Evolutionary conservation across 2,888 invertebrate genomes (phyloP).

Genomic region (Gibbula magus): DNA sequence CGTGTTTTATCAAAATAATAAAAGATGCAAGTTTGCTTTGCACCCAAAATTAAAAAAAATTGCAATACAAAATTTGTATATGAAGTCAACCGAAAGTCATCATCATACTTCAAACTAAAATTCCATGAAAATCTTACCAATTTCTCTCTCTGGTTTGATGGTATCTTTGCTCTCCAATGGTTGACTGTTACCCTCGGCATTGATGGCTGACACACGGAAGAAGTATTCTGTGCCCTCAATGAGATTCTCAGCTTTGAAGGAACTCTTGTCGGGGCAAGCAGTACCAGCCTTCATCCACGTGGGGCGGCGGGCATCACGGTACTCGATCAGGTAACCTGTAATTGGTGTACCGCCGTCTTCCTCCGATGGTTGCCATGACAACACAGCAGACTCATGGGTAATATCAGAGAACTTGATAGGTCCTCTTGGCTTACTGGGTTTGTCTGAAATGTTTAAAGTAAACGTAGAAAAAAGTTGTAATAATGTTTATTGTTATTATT

Average conservation of each 20-base stretch:
- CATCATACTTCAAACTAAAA: neutral
- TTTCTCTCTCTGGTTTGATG: constrained; percentile 53
- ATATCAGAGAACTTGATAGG: constrained; percentile 84
- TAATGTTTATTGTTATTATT: too few relatives aligned
- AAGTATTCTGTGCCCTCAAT: constrained; percentile 87
- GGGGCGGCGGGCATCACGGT: constrained; percentile 84
- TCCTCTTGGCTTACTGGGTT: constrained; percentile 92
- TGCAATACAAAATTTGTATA: neutral
- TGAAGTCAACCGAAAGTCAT: neutral
- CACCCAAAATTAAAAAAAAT: neutral
- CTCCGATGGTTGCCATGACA: constrained; percentile 76
- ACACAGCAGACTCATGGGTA: constrained; percentile 88
- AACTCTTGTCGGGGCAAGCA: constrained; percentile 48
- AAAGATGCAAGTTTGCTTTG: neutral
- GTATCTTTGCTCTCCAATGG: constrained; percentile 81
- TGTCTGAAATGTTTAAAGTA: constrained; percentile 78
- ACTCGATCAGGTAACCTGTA: constrained; percentile 74
- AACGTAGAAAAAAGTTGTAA: neutral
- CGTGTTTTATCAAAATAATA: too few relatives aligned
- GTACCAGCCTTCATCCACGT: constrained; percentile 85
- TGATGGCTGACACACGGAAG: constrained; percentile 89
- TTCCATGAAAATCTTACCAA: constrained; percentile 42
- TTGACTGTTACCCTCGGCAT: constrained; percentile 93
- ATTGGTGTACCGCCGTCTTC: constrained; percentile 67
- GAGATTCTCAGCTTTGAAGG: constrained; percentile 47